phyloP scores from a whole-genome alignment of 2,797 vertebrate genomes.

The Smutsia temminckii region DNA sequence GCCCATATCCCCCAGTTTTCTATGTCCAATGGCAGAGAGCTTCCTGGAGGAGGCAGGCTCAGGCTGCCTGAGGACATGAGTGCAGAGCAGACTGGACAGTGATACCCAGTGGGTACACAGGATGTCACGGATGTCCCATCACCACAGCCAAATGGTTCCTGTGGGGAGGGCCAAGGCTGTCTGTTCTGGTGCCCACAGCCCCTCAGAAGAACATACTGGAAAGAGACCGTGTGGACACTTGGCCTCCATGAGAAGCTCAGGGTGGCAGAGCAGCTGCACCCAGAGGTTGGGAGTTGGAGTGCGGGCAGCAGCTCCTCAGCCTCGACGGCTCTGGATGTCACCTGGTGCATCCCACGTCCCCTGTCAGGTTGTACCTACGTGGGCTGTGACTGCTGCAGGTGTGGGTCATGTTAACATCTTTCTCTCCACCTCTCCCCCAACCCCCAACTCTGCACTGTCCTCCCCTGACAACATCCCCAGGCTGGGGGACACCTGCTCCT shows the following conservation, averaged over 20 bases:
- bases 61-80: background rate
- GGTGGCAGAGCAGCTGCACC: background rate
- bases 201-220: background rate
- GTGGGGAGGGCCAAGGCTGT: rapidly evolving
- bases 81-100: background rate
- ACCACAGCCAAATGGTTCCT: background rate
- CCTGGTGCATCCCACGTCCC: rapidly evolving
- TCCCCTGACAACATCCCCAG: background rate
- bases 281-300: too few species aligned
- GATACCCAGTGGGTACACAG: too few species aligned
- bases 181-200: background rate
- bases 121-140: background rate
- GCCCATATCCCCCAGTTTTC: background rate
- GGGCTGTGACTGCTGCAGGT: background rate
- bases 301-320: too few species aligned
- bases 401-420: background rate
- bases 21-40: background rate
- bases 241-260: background rate
- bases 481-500: background rate
- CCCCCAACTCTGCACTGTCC: too few species aligned
- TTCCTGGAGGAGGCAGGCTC: background rate
- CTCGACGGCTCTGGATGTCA: too few species aligned
- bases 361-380: background rate
- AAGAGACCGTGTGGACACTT: background rate
- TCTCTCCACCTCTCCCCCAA: background rate